phyloP scores from a whole-genome alignment of 2,797 vertebrate genomes.

The Uromys caudimaculatus region DNA sequence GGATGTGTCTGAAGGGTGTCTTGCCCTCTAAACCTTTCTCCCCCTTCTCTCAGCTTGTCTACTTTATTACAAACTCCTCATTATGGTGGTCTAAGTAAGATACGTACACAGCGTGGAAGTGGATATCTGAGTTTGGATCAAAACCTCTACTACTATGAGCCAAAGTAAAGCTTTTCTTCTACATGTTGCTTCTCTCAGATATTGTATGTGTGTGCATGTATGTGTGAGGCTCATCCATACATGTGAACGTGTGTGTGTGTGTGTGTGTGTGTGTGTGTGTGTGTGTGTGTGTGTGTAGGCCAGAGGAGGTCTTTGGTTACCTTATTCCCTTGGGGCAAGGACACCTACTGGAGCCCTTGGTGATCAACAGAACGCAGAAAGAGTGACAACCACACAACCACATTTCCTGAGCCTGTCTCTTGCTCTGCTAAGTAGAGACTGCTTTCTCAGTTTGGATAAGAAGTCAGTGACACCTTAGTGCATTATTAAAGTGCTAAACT shows the following conservation, averaged over 20 bases:
- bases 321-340: background rate
- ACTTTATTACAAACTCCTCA: background rate
- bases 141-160: background rate
- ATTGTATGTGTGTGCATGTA: background rate
- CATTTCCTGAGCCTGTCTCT: background rate
- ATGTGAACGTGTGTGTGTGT: background rate
- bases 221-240: no score
- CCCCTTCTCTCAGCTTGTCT: background rate
- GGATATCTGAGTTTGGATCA: background rate
- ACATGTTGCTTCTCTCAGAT: background rate
- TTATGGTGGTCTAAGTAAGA: background rate
- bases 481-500: background rate
- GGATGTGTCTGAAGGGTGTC: background rate
- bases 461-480: background rate
- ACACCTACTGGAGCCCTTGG: background rate
- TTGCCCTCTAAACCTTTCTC: background rate
- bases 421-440: background rate
- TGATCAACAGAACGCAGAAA: slow-evolving; percentile 34
- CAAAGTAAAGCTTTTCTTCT: background rate
- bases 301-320: background rate
- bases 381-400: background rate
- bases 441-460: background rate
- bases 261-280: background rate
- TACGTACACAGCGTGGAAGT: no score
- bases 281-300: background rate